Percentiles rank a stretch among this genome's conserved stretches.
Evolutionary conservation across 1,140 invertebrate genomes (phyloP).

Genomic region (Tetramorium simillimum): DNA sequence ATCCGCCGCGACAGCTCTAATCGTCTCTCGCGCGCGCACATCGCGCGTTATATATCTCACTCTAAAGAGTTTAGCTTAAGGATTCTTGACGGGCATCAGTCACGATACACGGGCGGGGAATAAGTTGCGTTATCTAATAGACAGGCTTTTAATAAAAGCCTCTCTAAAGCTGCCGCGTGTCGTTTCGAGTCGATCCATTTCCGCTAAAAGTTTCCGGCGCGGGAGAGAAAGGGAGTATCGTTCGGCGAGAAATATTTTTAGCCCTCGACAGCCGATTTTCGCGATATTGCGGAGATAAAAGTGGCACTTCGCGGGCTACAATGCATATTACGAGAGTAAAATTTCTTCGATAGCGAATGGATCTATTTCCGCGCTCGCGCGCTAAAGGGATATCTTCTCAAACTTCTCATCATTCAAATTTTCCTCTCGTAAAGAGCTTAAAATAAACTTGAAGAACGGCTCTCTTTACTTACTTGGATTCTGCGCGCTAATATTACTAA

Average conservation of each 20-base stretch:
- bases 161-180: background rate
- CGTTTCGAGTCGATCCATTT: slow-evolving; percentile 31
- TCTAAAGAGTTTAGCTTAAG: background rate
- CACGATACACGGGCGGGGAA: background rate
- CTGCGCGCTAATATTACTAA: slow-evolving; percentile 19
- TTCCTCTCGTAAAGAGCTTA: slow-evolving; percentile 10
- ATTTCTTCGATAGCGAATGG: slow-evolving; percentile 26
- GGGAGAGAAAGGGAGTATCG: background rate
- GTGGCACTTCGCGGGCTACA: slow-evolving; percentile 25
- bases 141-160: slow-evolving; percentile 27
- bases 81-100: background rate
- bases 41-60: background rate
- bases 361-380: slow-evolving; percentile 11
- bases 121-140: background rate
- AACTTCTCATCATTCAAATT: slow-evolving; percentile 20
- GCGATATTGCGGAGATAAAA: slow-evolving; percentile 19
- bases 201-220: slow-evolving; percentile 16
- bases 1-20: background rate
- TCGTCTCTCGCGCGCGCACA: background rate
- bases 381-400: slow-evolving; percentile 12
- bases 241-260: slow-evolving; percentile 36
- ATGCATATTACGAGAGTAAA: slow-evolving; percentile 41
- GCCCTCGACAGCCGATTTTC: slow-evolving; percentile 46
- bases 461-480: slow-evolving; percentile 7
- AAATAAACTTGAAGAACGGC: slow-evolving; percentile 11